A percentile compares a stretch with the other conserved stretches of the same genome.
Conservation (phyloP, 1,140 invertebrate species). For the Marisa cornuarietis region DNA sequence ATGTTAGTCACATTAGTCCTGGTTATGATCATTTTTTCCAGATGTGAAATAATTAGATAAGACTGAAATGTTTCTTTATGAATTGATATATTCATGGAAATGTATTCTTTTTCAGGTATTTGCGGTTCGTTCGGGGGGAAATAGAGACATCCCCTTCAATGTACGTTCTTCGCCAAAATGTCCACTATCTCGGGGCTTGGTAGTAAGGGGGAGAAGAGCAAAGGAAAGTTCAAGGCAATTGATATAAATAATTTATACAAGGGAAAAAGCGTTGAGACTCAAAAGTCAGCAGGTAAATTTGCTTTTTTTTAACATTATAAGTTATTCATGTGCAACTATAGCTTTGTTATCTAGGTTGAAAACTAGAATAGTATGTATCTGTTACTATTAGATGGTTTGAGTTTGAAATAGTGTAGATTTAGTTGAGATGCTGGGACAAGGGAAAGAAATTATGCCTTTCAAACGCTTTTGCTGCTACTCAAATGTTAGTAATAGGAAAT, state of each 20-base stretch:
- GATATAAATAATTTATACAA: constrained; percentile 98
- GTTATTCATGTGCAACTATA: not conserved
- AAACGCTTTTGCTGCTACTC: no score
- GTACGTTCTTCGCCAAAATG: constrained; percentile 85
- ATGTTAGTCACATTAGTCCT: no score
- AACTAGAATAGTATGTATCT: no score
- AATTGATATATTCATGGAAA: constrained; percentile 1
- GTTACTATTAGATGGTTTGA: no score
- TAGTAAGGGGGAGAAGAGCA: constrained; percentile 91
- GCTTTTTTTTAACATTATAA: constrained; percentile 2
- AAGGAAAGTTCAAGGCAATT: constrained; percentile 93
- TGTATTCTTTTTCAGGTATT: constrained; percentile 63
- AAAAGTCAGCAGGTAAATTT: constrained; percentile 66
- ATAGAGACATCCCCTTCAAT: constrained; percentile 68
- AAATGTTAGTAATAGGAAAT: no score
- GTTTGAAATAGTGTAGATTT: no score
- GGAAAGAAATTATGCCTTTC: no score
- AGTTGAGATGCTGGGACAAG: no score
- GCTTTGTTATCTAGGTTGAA: no score
- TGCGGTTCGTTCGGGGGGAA: constrained; percentile 73
- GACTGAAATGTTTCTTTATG: no score
- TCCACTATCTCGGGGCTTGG: constrained; percentile 84
- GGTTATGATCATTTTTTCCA: no score
- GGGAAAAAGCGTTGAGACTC: constrained; percentile 72
- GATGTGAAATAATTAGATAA: no score